Evolutionary conservation across 1,140 invertebrate species (phyloP), one percentile per base, ranked within the genome.

Genomic region (Arctopsyche grandis): DNA sequence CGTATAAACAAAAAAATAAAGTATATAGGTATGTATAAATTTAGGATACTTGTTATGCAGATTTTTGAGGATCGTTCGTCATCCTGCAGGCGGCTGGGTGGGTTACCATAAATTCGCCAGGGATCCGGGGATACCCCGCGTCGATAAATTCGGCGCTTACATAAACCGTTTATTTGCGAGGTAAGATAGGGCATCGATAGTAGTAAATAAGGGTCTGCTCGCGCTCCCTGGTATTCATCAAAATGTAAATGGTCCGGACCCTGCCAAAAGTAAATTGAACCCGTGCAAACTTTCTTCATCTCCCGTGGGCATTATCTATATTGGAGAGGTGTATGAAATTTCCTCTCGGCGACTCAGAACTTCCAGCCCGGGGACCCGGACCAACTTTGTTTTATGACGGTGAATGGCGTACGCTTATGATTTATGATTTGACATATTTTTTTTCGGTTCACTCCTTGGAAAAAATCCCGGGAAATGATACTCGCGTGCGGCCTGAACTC

Each of bases 251-350:
- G 78, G 78, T n/a, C 12, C 66, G 44, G 44, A 76, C 66, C 71
- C 73, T 69, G 76, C 60, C 73, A 69, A 75, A 79, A 79, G 78
- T 76, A 79, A 79, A 79, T 79, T 79, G 78, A 79, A 79, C 78
- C 71, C 56, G 16, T 75, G 24, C 70, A 79, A 79, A 79, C 71
- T 79, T 79, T 79, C 58, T 69, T 75, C 78, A 74, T 79, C 63
- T 79, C 78, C 78, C 78, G 12, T 52, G 78, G 73, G 78, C 71
- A 79, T 79, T 79, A 79, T 79, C 78, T 79, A 79, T 79, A 79
- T 70, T 69, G 78, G 63, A 69, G 63, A 52, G 26, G 73, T 76
- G 74, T 66, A 76, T 69, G 74, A 79, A 75, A 70, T 79, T 69
- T 79, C 78, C 66, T 22, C 58, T 70, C 43, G 71, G 73, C 58